Evolutionary conservation across 2,113 vertebrate species (phyloP).

Genomic region (Saiga tatarica): DNA sequence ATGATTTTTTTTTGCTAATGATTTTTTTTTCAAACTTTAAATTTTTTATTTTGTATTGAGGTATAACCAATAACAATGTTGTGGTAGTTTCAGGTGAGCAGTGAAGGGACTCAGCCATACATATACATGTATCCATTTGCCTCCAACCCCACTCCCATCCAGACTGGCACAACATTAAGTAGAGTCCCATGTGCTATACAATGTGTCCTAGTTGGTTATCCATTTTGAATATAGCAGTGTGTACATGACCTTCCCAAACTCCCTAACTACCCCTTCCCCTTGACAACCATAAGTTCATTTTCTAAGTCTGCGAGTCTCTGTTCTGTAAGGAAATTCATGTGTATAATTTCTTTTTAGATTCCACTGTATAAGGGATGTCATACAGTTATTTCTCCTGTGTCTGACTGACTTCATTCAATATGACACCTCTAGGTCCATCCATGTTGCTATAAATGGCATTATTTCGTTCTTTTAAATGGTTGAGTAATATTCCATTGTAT

Average conservation of each 20-base stretch:
- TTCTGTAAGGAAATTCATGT: not conserved
- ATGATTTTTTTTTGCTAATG: rapidly evolving
- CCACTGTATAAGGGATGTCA: not conserved
- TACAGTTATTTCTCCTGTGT: not conserved
- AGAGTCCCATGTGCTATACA: not conserved
- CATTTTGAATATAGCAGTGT: not conserved
- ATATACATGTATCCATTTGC: not conserved
- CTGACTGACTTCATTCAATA: not conserved
- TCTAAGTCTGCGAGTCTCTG: not conserved
- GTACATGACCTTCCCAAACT: not conserved
- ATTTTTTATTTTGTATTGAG: not conserved
- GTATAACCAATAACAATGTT: not conserved
- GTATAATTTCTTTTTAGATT: not conserved
- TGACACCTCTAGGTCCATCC: not conserved
- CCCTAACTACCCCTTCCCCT: not conserved
- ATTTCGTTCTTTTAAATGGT: not conserved
- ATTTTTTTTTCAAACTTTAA: not conserved
- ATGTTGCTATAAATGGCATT: not conserved
- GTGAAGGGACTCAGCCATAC: not conserved
- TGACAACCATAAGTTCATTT: rapidly evolving
- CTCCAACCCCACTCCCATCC: not conserved
- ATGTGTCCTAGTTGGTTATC: not conserved
- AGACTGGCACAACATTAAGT: not conserved
- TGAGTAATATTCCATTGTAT: not conserved
- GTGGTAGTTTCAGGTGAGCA: not conserved